Evolutionary conservation across 2,888 invertebrate genomes (phyloP).

Genomic region (Uropetala carovei): DNA sequence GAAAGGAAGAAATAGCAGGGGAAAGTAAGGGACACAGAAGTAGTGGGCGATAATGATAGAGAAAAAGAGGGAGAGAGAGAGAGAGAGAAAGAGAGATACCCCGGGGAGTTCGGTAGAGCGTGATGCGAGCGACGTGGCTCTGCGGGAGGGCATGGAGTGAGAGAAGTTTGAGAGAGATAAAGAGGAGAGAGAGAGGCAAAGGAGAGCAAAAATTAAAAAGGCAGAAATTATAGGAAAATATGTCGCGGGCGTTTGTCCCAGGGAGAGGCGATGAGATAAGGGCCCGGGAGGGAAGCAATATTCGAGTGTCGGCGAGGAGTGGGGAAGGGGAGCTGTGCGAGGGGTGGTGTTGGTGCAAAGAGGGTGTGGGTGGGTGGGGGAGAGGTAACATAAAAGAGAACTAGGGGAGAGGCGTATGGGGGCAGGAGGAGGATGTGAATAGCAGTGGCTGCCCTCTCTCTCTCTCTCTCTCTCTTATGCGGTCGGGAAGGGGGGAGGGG

Average conservation of each 20-base stretch:
- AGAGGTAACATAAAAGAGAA: not conserved
- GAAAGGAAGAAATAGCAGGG: too few relatives aligned
- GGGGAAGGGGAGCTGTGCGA: not conserved
- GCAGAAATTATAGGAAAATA: conserved; percentile 61
- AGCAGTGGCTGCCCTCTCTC: not conserved
- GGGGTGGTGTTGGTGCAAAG: not conserved
- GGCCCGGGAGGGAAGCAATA: conserved; percentile 43
- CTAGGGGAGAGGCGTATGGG: not conserved
- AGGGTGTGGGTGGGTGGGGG: not conserved
- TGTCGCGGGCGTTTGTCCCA: not conserved
- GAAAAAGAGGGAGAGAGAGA: not conserved
- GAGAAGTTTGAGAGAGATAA: not conserved
- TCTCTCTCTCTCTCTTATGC: too few relatives aligned
- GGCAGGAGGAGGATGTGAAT: conserved; percentile 8
- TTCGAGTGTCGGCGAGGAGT: not conserved
- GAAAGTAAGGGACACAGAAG: not conserved
- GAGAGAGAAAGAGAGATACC: not conserved
- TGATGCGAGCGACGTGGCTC: not conserved
- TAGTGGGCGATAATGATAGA: not conserved
- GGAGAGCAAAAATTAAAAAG: conserved; percentile 53
- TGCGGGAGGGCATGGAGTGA: not conserved
- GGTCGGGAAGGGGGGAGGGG: not conserved
- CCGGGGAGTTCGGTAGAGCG: not conserved
- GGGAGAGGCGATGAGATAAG: conserved; percentile 53
- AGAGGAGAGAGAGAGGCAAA: not conserved